Conservation (phyloP, 2,888 invertebrate genomes). For the Lymantria monacha region DNA sequence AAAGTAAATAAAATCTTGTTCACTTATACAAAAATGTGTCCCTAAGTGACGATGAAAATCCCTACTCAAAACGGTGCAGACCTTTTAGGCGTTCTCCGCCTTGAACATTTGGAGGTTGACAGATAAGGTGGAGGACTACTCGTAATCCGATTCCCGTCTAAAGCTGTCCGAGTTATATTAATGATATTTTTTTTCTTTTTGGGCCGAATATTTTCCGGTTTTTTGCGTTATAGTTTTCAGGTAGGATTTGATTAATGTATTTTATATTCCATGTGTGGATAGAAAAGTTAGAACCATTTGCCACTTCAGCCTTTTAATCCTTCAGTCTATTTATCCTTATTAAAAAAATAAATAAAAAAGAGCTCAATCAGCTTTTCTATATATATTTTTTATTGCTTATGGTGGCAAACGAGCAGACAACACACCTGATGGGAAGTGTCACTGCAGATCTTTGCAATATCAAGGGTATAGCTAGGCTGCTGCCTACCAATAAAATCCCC, state of each 20-base stretch:
- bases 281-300: too few relatives aligned
- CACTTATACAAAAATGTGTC: conserved; percentile 7
- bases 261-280: too few relatives aligned
- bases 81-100: not conserved
- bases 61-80: conserved; percentile 11
- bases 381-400: too few relatives aligned
- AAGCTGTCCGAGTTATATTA: conserved; percentile 24
- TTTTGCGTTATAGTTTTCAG: not conserved
- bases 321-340: too few relatives aligned
- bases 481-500: too few relatives aligned
- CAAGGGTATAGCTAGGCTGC: too few relatives aligned
- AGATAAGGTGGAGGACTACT: conserved; percentile 20
- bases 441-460: too few relatives aligned
- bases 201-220: not conserved
- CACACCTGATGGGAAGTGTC: too few relatives aligned
- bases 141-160: conserved; percentile 3
- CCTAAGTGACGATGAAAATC: conserved; percentile 19
- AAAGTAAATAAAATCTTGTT: not conserved
- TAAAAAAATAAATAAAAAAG: too few relatives aligned
- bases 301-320: too few relatives aligned
- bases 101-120: conserved; percentile 3
- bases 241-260: not conserved
- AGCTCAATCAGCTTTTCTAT: too few relatives aligned
- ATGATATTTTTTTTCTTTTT: conserved; percentile 8
- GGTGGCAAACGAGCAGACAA: too few relatives aligned